Evolutionary conservation across 2,113 vertebrate species (phyloP), one percentile per base, ranked within the genome.

Genomic region (Sterna hirundo): DNA sequence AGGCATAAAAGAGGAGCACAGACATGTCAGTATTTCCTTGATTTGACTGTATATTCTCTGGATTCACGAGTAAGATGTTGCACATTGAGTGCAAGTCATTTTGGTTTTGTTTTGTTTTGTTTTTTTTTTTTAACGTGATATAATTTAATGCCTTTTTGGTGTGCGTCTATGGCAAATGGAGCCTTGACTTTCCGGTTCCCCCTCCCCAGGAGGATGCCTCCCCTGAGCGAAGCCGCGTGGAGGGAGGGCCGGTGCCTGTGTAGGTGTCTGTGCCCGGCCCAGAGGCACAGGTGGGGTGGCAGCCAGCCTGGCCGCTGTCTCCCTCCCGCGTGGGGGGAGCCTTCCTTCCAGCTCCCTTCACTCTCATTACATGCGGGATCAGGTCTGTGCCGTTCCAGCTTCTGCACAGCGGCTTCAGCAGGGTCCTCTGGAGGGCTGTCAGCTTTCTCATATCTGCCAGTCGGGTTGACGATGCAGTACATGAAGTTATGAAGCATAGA

Each of bases 351-450:
- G 96, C 96, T 90, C 94, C 91, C 90, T 65, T 83, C 89, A 92
- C 91, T 93, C 98, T 98, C 98, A 98, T 98, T 98, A 97, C 96
- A 98, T 98, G 97, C 97, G 36, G 97, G 96, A 97, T 96, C 96
- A 97, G 97, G 95, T 91, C 97, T 97, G 90, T 78, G 94, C 94
- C 21, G 97, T 98, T 98, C 97, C 98, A 97, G 95, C 97, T 97
- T 94, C 86, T 97, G 98, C 97, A 74, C 94, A 93, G 58, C 94
- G 13, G 96, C 92, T 94, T 51, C 86, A 42, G 69, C 93, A 3
- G 13, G 61, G 65, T 80, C 90, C 97, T 98, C 97, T 82, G 75
- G 97, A 98, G 98, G 93, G 81, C 96, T 97, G 97, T 96, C 98
- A 97, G 95, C 87, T 87, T 78, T 79, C 97, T 97, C 93, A 46